Percentiles rank a stretch among this genome's conserved stretches.
Conservation (phyloP, 2,888 invertebrate genomes). For the Eledona agricola region DNA sequence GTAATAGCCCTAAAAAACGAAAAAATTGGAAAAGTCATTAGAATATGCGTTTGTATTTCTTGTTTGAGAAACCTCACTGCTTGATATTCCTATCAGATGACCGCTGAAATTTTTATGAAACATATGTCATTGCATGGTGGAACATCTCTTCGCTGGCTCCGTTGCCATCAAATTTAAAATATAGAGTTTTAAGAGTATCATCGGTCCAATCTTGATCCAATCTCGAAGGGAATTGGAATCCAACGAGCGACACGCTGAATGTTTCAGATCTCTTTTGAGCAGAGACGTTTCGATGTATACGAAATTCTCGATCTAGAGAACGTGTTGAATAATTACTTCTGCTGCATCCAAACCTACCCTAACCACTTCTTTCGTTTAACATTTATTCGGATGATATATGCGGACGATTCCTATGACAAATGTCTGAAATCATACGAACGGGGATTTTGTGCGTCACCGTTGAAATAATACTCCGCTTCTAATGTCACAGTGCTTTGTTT, state of each 20-base stretch:
- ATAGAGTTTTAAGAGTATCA: slow-evolving; percentile 38
- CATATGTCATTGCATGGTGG: slow-evolving; percentile 25
- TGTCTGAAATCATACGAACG: slow-evolving; percentile 21
- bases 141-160: slow-evolving; percentile 21
- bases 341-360: no score
- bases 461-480: slow-evolving; percentile 14
- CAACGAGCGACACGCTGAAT: slow-evolving; percentile 34
- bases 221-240: slow-evolving; percentile 37
- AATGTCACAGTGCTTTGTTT: slow-evolving; percentile 20
- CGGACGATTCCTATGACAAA: slow-evolving; percentile 17
- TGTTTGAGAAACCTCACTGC: no score
- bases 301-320: slow-evolving; percentile 32
- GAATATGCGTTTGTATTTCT: no score
- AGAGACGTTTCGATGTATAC: slow-evolving; percentile 31
- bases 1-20: no score
- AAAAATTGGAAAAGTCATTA: no score
- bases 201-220: slow-evolving; percentile 39
- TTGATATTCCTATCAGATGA: no score
- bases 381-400: slow-evolving; percentile 14
- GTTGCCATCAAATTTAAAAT: slow-evolving; percentile 37
- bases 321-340: slow-evolving; percentile 1
- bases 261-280: slow-evolving; percentile 32
- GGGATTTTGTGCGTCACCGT: slow-evolving; percentile 18
- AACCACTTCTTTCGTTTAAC: no score
- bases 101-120: slow-evolving; percentile 4